Evolutionary conservation across 2,113 vertebrate genomes (phyloP), one percentile per base, ranked within the genome.

Genomic region (Tenebrosternarchus preto): DNA sequence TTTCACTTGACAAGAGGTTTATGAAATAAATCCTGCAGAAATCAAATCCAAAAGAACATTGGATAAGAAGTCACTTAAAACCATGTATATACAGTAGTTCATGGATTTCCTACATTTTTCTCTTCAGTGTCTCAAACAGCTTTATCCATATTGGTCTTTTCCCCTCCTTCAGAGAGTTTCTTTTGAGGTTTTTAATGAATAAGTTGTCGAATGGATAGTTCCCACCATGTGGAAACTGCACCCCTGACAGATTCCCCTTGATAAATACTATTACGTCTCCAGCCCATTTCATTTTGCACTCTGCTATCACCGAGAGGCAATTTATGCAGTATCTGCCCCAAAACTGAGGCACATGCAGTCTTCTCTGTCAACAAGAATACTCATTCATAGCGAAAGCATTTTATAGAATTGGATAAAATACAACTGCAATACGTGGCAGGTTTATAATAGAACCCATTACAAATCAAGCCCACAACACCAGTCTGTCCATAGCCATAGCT

Each of bases 131-230:
- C n/a, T n/a, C n/a, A n/a, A n/a, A n/a, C 4, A n/a, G 12, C 29
- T 56, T 11, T 77, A 53, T 64, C 43, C 31, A 11, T 22, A 29
- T 29, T 31, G 46, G 17, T 33, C 2, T 36, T 73, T 60, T 50
- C 20, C 25, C n/a, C 29, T 39, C 12, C 0, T 22, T 53, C n/a
- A 67, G 15, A 73, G 17, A 24, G 60, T 73, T n/a, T 56, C 31
- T 57, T 25, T 83, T 80, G 59, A 75, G 64, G 15, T 57, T 39
- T 57, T 74, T 76, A 22, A 59, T n/a, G 31, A 78, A 33, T 36
- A 59, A n/a, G n/a, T n/a, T n/a, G n/a, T 63, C 11, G 29, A 78
- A 57, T 27, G 50, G 8, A 61, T 12, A 6, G 20, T 83, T 79
- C 64, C 43, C 43, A 7, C 43, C 43, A 15, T 12, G 12, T 15